phyloP scores from a whole-genome alignment of 2,888 invertebrate species.

The Brachyopa scutellaris region DNA sequence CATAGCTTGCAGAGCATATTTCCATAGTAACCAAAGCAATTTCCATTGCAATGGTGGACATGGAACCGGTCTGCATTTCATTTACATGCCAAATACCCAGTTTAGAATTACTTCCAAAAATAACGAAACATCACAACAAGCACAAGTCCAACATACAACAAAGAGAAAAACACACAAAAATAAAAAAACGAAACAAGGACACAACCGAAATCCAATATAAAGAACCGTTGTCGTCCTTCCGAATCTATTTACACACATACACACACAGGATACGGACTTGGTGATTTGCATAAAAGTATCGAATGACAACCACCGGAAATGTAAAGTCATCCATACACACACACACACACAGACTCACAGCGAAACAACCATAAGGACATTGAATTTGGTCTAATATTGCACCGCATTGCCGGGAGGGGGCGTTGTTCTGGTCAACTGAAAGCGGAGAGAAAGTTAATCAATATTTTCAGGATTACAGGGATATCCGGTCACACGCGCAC shows the following conservation, averaged over 20 bases:
- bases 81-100: conserved; percentile 52
- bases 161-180: background rate
- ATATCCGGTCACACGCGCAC: background rate
- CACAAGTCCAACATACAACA: conserved; percentile 6
- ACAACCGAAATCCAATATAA: conserved; percentile 58
- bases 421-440: conserved; percentile 57
- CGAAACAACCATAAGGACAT: background rate
- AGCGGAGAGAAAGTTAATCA: conserved; percentile 34
- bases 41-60: conserved; percentile 58
- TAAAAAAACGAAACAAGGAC: conserved; percentile 35
- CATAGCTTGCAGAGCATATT: conserved; percentile 41
- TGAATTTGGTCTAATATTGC: background rate
- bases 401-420: conserved; percentile 5
- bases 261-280: conserved; percentile 51
- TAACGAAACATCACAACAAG: conserved; percentile 28
- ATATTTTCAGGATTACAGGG: conserved; percentile 36
- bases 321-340: conserved; percentile 50
- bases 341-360: conserved; percentile 21
- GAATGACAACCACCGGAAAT: conserved; percentile 50
- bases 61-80: conserved; percentile 53
- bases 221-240: conserved; percentile 43
- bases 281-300: conserved; percentile 58
- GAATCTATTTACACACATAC: too few relatives aligned
- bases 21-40: conserved; percentile 41
- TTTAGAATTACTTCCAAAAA: conserved; percentile 54